Percentiles rank a stretch among this genome's conserved stretches.
phyloP scores from a whole-genome alignment of 2,797 vertebrate species.

The Rhinophrynus dorsalis region DNA sequence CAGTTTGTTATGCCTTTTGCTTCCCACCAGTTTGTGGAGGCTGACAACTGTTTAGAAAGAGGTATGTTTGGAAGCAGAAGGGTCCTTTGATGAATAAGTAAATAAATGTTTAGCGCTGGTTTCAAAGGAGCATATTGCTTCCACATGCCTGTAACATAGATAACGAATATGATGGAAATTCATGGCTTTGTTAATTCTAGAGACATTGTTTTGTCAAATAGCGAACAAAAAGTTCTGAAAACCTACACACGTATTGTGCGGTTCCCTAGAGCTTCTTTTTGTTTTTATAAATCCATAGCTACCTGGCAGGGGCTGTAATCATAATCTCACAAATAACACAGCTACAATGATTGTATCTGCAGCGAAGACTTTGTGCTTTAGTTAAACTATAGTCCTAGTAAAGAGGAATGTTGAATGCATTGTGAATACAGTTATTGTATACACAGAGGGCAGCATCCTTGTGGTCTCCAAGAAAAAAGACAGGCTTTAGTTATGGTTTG shows the following conservation, averaged over 20 bases:
- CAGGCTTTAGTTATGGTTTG: constrained; percentile 21
- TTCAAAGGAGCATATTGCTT: not conserved
- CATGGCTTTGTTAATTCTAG: not conserved
- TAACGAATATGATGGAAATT: not conserved
- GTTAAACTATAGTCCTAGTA: too few species aligned
- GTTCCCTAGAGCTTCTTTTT: not conserved
- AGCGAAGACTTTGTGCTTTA: not conserved
- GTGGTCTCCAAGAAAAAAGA: not conserved
- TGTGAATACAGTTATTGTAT: not conserved
- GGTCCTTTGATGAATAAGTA: not conserved
- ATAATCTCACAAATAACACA: not conserved
- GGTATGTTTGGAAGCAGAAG: not conserved
- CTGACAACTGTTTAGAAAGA: not conserved
- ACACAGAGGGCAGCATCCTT: not conserved
- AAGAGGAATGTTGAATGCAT: not conserved
- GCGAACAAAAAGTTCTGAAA: not conserved
- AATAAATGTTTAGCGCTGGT: not conserved
- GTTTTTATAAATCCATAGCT: not conserved
- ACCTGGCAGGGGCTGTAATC: not conserved
- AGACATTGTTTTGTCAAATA: not conserved
- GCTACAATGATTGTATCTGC: not conserved
- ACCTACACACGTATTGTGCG: not conserved
- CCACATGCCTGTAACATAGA: not conserved
- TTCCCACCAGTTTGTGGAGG: constrained; percentile 16
- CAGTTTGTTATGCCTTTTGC: constrained; percentile 32